phyloP scores from a whole-genome alignment of 2,797 vertebrate species.

The Thunnus albacares region DNA sequence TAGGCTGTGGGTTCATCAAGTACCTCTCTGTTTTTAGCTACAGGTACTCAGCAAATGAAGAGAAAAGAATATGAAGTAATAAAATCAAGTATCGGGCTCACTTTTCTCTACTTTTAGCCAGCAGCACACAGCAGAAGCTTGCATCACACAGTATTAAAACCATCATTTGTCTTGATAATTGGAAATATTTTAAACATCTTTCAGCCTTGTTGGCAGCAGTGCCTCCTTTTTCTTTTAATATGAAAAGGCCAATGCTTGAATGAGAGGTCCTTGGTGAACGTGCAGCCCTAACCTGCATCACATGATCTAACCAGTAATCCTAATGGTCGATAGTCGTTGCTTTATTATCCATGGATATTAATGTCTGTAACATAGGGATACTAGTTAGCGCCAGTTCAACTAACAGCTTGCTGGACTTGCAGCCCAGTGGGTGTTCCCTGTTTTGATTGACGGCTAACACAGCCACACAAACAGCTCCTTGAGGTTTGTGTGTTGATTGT shows the following conservation, averaged over 20 bases:
- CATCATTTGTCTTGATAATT: conserved; percentile 1
- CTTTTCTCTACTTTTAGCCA: not conserved
- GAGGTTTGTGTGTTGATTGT: conserved; percentile 76
- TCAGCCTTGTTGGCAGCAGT: not conserved
- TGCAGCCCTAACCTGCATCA: conserved; percentile 51
- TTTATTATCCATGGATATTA: conserved; percentile 21
- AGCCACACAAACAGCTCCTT: conserved; percentile 80
- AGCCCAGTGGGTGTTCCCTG: conserved; percentile 73
- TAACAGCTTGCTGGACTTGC: conserved; percentile 84
- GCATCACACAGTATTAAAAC: not conserved
- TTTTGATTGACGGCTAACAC: conserved; percentile 80
- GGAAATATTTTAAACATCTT: conserved; percentile 1
- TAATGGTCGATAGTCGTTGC: not conserved
- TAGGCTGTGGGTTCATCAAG: conserved; percentile 69
- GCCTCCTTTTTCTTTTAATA: not conserved
- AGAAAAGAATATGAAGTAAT: not conserved
- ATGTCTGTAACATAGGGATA: conserved; percentile 37
- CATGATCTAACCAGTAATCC: conserved; percentile 51
- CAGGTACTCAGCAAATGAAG: conserved; percentile 1
- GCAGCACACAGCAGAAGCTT: not conserved
- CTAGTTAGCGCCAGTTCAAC: conserved; percentile 64
- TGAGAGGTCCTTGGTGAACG: conserved; percentile 74
- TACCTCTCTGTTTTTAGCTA: conserved; percentile 70
- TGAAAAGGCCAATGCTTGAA: conserved; percentile 25
- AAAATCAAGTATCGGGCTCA: not conserved